phyloP scores from a whole-genome alignment of 2,113 vertebrate genomes.

The Nettapus auritus region DNA sequence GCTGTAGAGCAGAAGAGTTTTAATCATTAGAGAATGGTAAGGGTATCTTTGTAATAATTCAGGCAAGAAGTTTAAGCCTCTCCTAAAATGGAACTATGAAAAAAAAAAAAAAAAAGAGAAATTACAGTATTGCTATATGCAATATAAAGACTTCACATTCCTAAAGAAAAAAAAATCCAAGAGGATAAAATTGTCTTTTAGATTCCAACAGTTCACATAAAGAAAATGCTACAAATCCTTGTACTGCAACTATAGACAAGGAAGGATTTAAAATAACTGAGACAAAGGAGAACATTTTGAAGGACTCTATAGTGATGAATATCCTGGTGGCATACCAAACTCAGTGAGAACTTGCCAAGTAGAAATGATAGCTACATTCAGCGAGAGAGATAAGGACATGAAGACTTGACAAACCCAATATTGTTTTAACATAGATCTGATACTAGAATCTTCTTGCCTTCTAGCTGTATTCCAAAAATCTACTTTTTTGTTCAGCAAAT shows the following conservation, averaged over 20 bases:
- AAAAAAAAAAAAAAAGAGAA: too few species aligned
- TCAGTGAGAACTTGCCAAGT: not conserved
- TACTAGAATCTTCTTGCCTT: not conserved
- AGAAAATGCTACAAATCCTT: not conserved
- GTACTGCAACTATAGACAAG: not conserved
- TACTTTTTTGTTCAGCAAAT: not conserved
- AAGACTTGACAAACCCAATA: not conserved
- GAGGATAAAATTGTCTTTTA: not conserved
- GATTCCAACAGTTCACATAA: not conserved
- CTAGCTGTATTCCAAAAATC: constrained; percentile 1
- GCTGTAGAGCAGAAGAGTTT: not conserved
- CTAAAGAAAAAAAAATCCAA: not conserved
- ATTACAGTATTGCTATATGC: too few species aligned
- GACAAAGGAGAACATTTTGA: not conserved
- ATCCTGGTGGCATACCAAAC: not conserved
- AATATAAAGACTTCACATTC: not conserved
- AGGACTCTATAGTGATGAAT: not conserved
- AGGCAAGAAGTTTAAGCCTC: not conserved
- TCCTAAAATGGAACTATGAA: not conserved
- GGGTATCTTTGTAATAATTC: not conserved
- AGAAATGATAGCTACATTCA: constrained; percentile 14
- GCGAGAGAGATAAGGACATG: not conserved
- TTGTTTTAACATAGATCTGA: constrained; percentile 3
- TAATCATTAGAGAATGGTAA: not conserved
- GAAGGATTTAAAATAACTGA: not conserved